phyloP scores from a whole-genome alignment of 2,797 vertebrate species.

The Cichlasoma orientale region DNA sequence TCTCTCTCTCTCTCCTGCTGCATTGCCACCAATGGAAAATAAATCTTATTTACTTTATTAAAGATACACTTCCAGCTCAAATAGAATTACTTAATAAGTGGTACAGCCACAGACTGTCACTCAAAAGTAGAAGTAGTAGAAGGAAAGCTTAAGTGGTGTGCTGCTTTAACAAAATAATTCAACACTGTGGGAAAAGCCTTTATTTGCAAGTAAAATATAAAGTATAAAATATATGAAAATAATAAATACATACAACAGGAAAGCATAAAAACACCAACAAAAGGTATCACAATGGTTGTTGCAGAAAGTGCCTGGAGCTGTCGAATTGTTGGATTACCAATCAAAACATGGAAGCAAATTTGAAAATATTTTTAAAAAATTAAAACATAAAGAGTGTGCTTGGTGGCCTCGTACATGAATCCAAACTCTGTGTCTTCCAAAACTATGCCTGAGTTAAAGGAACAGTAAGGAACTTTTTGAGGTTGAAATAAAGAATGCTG shows the following conservation, averaged over 20 bases:
- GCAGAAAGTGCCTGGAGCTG: not conserved
- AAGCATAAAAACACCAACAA: fast-evolving
- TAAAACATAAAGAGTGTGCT: too few species aligned
- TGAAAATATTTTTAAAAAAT: too few species aligned
- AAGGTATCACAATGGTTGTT: not conserved
- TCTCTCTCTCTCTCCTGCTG: not conserved
- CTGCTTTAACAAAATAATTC: not conserved
- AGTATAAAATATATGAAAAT: not conserved
- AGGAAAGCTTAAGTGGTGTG: not conserved
- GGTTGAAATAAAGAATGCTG: too few species aligned
- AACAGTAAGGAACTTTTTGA: too few species aligned
- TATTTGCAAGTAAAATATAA: not conserved
- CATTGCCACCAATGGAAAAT: fast-evolving
- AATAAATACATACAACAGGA: not conserved
- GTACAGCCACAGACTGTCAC: not conserved
- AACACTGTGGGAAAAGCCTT: not conserved
- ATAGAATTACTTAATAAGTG: not conserved
- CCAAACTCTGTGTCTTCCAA: not conserved
- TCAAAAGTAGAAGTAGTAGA: fast-evolving
- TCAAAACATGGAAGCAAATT: not conserved
- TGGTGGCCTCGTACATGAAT: not conserved
- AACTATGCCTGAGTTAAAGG: not conserved
- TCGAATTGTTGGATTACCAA: not conserved
- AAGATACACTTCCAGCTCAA: not conserved
- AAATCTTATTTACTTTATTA: not conserved